Percentiles rank a stretch among this genome's conserved stretches.
phyloP scores from a whole-genome alignment of 92 coral and sea anemone genomes.

The Siderastrea radians region DNA sequence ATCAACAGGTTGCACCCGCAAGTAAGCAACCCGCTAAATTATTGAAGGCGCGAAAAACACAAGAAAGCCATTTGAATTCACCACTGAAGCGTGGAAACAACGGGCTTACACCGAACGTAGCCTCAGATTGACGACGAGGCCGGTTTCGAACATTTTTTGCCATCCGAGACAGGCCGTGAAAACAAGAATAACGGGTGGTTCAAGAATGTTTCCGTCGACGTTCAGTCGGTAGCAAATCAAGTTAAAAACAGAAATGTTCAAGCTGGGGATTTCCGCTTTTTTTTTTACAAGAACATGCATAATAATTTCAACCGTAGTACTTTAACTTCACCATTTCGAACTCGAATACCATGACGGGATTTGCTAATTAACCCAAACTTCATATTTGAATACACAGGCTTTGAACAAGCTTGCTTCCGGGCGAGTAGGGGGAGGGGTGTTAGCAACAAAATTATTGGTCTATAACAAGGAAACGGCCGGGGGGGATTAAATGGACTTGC shows the following conservation, averaged over 20 bases:
- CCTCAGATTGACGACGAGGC: constrained; percentile 13
- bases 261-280: not conserved
- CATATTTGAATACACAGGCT: no score
- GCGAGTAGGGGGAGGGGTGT: no score
- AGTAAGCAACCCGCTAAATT: constrained; percentile 19
- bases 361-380: no score
- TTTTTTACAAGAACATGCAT: no score
- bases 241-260: not conserved
- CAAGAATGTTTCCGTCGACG: not conserved
- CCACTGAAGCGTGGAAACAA: constrained; percentile 51
- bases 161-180: not conserved
- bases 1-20: constrained; percentile 86
- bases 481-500: no score
- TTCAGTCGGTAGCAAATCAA: no score
- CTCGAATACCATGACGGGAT: no score
- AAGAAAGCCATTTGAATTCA: constrained; percentile 31
- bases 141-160: not conserved
- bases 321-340: no score
- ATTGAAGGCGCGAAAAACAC: constrained; percentile 46
- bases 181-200: not conserved
- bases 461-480: no score
- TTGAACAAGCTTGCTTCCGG: no score
- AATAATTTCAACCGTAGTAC: no score
- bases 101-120: not conserved
- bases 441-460: no score